Conservation (phyloP, 2,797 vertebrate genomes). For the Chiloscyllium punctatum region DNA sequence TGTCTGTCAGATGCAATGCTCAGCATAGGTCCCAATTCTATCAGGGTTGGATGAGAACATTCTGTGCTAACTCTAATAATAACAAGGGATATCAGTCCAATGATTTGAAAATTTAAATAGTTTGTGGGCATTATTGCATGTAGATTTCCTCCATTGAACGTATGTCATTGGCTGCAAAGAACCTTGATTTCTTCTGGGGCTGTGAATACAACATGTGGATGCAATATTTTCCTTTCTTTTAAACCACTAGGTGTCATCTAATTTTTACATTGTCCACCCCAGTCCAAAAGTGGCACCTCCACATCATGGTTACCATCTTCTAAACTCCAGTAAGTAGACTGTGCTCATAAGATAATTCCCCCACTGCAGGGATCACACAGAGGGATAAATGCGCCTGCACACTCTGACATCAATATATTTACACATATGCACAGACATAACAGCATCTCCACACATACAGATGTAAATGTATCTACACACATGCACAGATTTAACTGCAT, state of each 20-base stretch:
- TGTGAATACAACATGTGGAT: not conserved
- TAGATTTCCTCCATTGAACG: not conserved
- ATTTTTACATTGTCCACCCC: too few species aligned
- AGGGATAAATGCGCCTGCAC: too few species aligned
- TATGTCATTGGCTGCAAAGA: not conserved
- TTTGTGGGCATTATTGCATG: not conserved
- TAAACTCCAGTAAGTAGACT: too few species aligned
- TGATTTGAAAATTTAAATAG: not conserved
- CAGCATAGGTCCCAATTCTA: not conserved
- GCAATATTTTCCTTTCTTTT: not conserved
- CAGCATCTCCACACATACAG: not conserved
- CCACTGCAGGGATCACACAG: too few species aligned
- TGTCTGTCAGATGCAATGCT: not conserved
- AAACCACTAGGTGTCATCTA: not conserved
- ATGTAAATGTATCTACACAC: not conserved
- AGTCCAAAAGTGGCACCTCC: too few species aligned
- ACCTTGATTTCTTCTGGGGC: not conserved
- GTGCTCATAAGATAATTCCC: too few species aligned
- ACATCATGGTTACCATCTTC: too few species aligned
- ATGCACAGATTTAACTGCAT: not conserved
- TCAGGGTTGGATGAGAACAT: not conserved
- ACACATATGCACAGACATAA: not conserved
- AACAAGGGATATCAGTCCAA: not conserved
- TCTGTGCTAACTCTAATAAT: not conserved
- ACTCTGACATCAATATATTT: too few species aligned